Base-by-base conservation (phyloP, 2,113 vertebrate species). In the Eurypyga helias region DNA sequence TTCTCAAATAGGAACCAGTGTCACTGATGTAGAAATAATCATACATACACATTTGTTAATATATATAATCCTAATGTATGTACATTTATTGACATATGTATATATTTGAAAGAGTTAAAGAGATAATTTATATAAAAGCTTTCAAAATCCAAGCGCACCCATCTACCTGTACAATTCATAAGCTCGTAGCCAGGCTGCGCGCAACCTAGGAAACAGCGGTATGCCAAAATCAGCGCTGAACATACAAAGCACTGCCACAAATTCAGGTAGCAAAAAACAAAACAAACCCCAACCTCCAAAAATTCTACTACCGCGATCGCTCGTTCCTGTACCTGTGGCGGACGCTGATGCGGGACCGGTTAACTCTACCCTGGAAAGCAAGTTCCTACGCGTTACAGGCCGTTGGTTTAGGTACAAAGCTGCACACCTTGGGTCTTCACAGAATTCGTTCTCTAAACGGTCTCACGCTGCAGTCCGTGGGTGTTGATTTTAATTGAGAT, bases 281-380 rank as follows among this genome's bases (percentile, higher is more conserved):
- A 41, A 41, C 9, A 41, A 41, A 41, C 9, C 41, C 31, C 31
- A 13, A 1, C 7, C 41, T n/a, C 52, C 43, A 29, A 8, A 26
- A 31, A 19, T 65, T 41, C 51, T 8, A 7, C 52, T 25, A 34
- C 9, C 6, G 10, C 1, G 3, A 25, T n/a, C 21, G 7, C 28
- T 58, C 57, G 8, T 16, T 52, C 45, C 10, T 0, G 3, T 60
- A 34, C 77, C 55, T 10, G 8, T 4, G 23, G 51, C 49, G 52
- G 19, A 29, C 26, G 10, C 0, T 3, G 8, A 11, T 1, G 1
- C 9, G 31, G 38, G 17, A 77, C 31, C 36, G 61, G 6, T 16
- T n/a, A 18, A 80, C 58, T 55, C 43, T 41, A 6, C 6, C 46
- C 57, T 31, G n/a, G 81, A 54, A 75, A 71, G 73, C 52, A 34